A percentile compares a stretch with the other conserved stretches of the same genome.
These are phyloP conservation scores for Ylistrum balloti DNA, from an alignment of 1,140 invertebrate genomes.

Conservation along the genomic window DNA sequence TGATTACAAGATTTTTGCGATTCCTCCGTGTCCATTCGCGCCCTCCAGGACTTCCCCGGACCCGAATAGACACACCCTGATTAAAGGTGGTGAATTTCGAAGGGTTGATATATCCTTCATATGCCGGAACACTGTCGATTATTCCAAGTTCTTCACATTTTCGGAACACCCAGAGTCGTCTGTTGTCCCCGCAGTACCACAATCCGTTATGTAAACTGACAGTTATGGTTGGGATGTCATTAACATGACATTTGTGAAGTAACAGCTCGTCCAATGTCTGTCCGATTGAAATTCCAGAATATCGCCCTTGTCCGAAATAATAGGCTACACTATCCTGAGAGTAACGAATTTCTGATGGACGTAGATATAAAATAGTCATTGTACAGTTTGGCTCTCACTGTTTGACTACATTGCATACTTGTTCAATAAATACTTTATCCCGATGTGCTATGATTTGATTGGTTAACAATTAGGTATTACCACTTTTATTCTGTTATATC, in stretches of 20 bases:
- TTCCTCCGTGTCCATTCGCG: constrained; percentile 23
- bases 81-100: constrained; percentile 56
- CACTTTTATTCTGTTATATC: no score
- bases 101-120: background rate
- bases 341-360: constrained; percentile 48
- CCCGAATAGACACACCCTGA: constrained; percentile 46
- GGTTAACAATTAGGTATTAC: no score
- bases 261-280: constrained; percentile 47
- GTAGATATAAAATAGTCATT: background rate
- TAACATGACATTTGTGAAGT: background rate
- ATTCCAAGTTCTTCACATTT: constrained; percentile 35
- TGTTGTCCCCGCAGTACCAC: constrained; percentile 51
- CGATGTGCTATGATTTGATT: no score
- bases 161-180: constrained; percentile 53
- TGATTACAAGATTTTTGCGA: background rate
- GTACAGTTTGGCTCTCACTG: no score
- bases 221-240: constrained; percentile 42
- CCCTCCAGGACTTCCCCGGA: constrained; percentile 56
- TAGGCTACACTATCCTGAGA: constrained; percentile 36
- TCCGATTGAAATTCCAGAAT: constrained; percentile 42
- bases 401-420: no score
- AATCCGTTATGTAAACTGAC: constrained; percentile 12
- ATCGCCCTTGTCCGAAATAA: background rate
- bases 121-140: constrained; percentile 15
- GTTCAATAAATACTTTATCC: no score